phyloP scores from a whole-genome alignment of 2,113 vertebrate species.

The Malurus cyaneus region DNA sequence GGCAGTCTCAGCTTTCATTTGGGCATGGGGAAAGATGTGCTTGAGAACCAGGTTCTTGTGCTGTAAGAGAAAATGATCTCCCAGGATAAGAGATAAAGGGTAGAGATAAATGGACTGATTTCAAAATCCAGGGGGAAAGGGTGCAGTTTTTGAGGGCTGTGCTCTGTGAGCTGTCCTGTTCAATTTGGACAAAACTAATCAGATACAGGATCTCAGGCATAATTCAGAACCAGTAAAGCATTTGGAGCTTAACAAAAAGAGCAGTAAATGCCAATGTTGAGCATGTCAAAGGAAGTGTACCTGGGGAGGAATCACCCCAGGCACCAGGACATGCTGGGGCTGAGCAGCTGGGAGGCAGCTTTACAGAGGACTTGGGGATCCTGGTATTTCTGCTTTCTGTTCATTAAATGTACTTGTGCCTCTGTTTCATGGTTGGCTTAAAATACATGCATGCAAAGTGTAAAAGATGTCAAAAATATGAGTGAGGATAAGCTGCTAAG shows the following conservation, averaged over 20 bases:
- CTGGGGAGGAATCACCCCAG: background rate
- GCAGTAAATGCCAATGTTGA: background rate
- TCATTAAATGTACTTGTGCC: background rate
- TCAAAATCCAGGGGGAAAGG: background rate
- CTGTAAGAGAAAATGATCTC: background rate
- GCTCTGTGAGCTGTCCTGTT: background rate
- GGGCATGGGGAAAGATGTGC: background rate
- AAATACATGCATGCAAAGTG: background rate
- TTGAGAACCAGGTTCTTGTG: background rate
- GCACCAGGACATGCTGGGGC: background rate
- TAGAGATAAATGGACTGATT: background rate
- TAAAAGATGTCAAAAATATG: background rate
- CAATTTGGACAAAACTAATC: background rate
- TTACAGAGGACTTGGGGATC: background rate
- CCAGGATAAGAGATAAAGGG: background rate
- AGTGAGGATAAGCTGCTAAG: background rate
- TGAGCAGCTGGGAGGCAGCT: background rate
- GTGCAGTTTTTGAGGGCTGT: background rate
- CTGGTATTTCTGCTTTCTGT: background rate
- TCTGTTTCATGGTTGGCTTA: background rate
- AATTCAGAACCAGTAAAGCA: background rate
- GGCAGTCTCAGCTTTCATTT: background rate
- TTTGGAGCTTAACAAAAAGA: background rate
- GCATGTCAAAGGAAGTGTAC: background rate
- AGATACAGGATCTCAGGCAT: background rate